Percentiles rank a stretch among this genome's conserved stretches.
These are phyloP conservation scores for Blomia tropicalis DNA, from an alignment of 2,888 invertebrate genomes.

Conservation along the genomic window DNA sequence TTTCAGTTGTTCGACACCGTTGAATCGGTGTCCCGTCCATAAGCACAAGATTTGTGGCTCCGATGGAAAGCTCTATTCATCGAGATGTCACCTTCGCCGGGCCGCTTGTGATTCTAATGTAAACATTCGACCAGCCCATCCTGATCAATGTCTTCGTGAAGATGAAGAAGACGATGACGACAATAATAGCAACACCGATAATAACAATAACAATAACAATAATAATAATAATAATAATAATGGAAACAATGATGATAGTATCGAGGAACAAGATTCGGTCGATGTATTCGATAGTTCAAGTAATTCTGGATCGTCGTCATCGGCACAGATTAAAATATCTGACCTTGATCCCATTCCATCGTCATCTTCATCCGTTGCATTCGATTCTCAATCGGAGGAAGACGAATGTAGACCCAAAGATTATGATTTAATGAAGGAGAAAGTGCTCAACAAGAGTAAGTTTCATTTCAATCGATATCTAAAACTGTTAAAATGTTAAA, in stretches of 20 bases:
- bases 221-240: too few species aligned
- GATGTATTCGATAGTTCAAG: neutral
- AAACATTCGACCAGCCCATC: constrained; percentile 23
- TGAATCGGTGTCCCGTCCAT: constrained; percentile 23
- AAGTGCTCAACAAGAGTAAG: constrained; percentile 28
- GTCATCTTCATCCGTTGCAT: neutral
- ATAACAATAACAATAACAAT: too few species aligned
- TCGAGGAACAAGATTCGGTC: neutral
- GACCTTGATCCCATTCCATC: neutral
- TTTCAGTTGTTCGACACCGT: constrained; percentile 18
- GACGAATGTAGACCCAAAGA: constrained; percentile 30
- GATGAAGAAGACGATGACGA: constrained; percentile 17
- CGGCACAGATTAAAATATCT: neutral
- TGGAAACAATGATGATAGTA: too few species aligned
- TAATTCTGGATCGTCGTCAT: neutral
- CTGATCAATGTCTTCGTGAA: constrained; percentile 22
- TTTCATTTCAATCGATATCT: neutral
- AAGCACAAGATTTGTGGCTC: constrained; percentile 26
- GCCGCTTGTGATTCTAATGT: constrained; percentile 18
- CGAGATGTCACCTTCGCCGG: constrained; percentile 25
- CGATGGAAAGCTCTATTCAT: constrained; percentile 26
- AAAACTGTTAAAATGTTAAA: constrained; percentile 4
- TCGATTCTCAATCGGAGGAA: constrained; percentile 9
- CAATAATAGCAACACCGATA: neutral
- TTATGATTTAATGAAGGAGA: constrained; percentile 30